Conservation (phyloP, 1,140 invertebrate genomes). For the Coelopa frigida region DNA sequence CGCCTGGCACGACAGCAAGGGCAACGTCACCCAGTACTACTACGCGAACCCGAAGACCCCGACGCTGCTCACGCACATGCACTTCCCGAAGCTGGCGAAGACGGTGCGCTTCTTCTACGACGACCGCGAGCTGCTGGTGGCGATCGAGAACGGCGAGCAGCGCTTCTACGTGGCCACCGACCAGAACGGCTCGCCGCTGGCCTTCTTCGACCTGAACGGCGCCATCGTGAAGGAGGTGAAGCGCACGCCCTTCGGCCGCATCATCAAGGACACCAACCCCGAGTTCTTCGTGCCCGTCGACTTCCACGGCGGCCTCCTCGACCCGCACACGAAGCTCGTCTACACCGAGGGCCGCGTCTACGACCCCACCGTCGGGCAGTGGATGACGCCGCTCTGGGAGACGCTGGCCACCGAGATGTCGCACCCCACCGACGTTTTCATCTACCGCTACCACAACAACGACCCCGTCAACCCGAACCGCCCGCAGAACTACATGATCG, state of each 20-base stretch:
- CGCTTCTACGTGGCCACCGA: slow-evolving; percentile 88
- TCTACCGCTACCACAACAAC: slow-evolving; percentile 86
- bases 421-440: slow-evolving; percentile 80
- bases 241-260: slow-evolving; percentile 83
- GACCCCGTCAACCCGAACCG: slow-evolving; percentile 80
- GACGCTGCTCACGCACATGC: slow-evolving; percentile 78
- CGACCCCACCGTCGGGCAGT: slow-evolving; percentile 87
- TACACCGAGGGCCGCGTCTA: slow-evolving; percentile 72
- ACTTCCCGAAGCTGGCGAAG: slow-evolving; percentile 75
- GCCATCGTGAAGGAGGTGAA: slow-evolving; percentile 85
- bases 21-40: slow-evolving; percentile 90
- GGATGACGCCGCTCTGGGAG: slow-evolving; percentile 91
- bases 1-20: slow-evolving; percentile 79
- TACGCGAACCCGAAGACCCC: slow-evolving; percentile 82
- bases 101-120: slow-evolving; percentile 83
- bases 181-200: slow-evolving; percentile 84
- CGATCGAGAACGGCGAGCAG: slow-evolving; percentile 72
- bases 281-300: slow-evolving; percentile 86
- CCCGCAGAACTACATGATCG: slow-evolving; percentile 73
- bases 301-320: slow-evolving; percentile 84
- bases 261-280: slow-evolving; percentile 83
- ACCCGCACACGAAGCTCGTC: slow-evolving; percentile 76
- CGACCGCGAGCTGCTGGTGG: slow-evolving; percentile 71
- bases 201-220: slow-evolving; percentile 84
- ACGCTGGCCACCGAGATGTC: slow-evolving; percentile 71